Conservation (phyloP, 2,888 invertebrate species). For the Cosmorhoe ocellata region DNA sequence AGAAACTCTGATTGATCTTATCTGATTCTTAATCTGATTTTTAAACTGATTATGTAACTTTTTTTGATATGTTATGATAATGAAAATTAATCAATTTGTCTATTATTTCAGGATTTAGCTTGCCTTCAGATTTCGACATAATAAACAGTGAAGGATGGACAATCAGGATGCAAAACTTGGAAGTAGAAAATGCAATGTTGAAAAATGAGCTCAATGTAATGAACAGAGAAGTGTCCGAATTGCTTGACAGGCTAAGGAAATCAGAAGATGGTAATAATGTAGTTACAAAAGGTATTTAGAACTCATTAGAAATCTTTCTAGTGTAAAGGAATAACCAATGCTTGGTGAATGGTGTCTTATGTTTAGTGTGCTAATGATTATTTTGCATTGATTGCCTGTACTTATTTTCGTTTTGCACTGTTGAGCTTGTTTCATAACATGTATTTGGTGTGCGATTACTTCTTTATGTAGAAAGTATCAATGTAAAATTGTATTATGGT, state of each 20-base stretch:
- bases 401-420: slow-evolving; percentile 1
- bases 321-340: not conserved
- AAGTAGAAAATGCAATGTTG: slow-evolving; percentile 73
- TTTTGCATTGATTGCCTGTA: not conserved
- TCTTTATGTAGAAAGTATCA: too few species aligned
- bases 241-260: slow-evolving; percentile 54
- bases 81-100: not conserved
- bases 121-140: slow-evolving; percentile 59
- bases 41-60: too few species aligned
- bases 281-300: slow-evolving; percentile 45
- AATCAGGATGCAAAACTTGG: slow-evolving; percentile 64
- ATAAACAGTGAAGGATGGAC: slow-evolving; percentile 45
- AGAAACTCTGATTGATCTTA: too few species aligned
- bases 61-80: not conserved
- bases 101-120: slow-evolving; percentile 53
- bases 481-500: too few species aligned
- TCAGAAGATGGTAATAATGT: slow-evolving; percentile 68
- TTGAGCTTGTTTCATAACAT: not conserved
- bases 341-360: not conserved
- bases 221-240: slow-evolving; percentile 63
- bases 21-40: too few species aligned
- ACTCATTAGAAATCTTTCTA: slow-evolving; percentile 9
- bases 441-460: too few species aligned
- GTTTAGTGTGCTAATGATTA: not conserved
- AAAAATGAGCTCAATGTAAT: slow-evolving; percentile 73